A percentile compares a stretch with the other conserved stretches of the same genome.
These are phyloP conservation scores for cat (Felis catus) DNA, from an alignment of 2,113 vertebrate genomes.

Conservation along the genomic window F.catus_Fca126_mat1.0 CM031420.1:123739501-123740000, in stretches of 20 bases:
- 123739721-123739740: not conserved
- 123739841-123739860: not conserved
- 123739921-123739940: not conserved
- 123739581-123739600: not conserved
- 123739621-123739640: not conserved
- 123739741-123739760: not conserved
- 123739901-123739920: not conserved
- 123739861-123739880: not conserved
- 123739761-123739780: not conserved
- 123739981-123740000: not conserved
- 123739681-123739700: not conserved
- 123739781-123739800: not conserved
- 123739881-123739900: not conserved
- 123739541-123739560: not conserved
- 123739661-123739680: not conserved
- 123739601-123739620: not conserved
- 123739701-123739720: not conserved
- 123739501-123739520: not conserved
- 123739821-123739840: not conserved
- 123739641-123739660: not conserved
- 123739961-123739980: not conserved
- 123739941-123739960: not conserved
- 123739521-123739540: not conserved
- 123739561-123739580: not conserved
- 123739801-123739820: not conserved